A percentile compares a stretch with the other conserved stretches of the same genome.
phyloP scores from a whole-genome alignment of 2,797 vertebrate species.

The Staurois parvus region DNA sequence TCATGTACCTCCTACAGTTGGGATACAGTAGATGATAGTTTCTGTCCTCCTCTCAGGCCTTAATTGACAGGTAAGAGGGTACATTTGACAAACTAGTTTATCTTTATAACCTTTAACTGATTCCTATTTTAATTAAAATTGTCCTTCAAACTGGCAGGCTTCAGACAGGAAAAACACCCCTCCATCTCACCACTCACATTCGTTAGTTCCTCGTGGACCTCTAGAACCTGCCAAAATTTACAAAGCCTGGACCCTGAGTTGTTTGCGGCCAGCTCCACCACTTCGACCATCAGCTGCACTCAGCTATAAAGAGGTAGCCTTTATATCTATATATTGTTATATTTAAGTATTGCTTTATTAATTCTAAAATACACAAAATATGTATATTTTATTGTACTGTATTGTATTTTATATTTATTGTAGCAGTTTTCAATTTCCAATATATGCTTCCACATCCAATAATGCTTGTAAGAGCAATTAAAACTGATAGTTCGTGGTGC shows the following conservation, averaged over 20 bases:
- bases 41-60: too few relatives aligned
- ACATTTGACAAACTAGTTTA: too few relatives aligned
- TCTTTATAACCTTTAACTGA: too few relatives aligned
- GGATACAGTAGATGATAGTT: too few relatives aligned
- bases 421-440: not conserved
- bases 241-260: constrained; percentile 97
- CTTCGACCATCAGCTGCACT: constrained; percentile 95
- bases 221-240: constrained; percentile 92
- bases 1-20: too few relatives aligned
- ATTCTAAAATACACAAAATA: not conserved
- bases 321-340: not conserved
- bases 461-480: too few relatives aligned
- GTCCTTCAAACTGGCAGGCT: constrained; percentile 39
- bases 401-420: not conserved
- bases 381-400: too few relatives aligned
- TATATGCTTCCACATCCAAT: not conserved
- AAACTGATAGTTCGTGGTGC: too few relatives aligned
- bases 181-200: constrained; percentile 76
- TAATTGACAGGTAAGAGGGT: too few relatives aligned
- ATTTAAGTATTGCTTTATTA: not conserved
- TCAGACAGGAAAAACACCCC: constrained; percentile 62
- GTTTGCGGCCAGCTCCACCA: constrained; percentile 94
- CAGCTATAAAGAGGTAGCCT: constrained; percentile 96
- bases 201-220: constrained; percentile 82
- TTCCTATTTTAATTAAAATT: too few relatives aligned